These are phyloP conservation scores for Plagodis dolabraria DNA, from an alignment of 2,888 invertebrate genomes.

Conservation along the genomic window DNA sequence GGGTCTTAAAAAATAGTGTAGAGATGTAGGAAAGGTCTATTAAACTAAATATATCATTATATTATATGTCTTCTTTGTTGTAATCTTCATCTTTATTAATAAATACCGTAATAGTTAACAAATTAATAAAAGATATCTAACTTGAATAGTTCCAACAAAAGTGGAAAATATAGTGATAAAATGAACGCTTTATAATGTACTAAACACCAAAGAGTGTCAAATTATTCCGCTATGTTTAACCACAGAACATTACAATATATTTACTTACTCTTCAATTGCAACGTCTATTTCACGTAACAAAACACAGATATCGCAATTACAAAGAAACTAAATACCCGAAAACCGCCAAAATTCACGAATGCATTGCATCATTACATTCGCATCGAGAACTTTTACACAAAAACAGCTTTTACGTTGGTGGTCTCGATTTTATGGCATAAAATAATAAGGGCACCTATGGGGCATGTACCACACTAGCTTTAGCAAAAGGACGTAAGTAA, in stretches of 20 bases:
- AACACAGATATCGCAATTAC: conserved; percentile 43
- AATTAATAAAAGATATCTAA: too few species aligned
- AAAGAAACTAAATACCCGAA: conserved; percentile 53
- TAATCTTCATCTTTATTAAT: too few species aligned
- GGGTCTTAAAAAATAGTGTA: too few species aligned
- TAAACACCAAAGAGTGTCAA: conserved; percentile 1
- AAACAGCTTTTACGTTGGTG: conserved; percentile 70
- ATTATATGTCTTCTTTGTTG: too few species aligned
- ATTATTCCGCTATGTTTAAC: conserved; percentile 26
- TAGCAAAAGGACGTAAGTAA: conserved; percentile 6
- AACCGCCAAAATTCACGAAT: conserved; percentile 77
- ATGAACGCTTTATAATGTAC: conserved; percentile 8
- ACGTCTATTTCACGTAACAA: conserved; percentile 39
- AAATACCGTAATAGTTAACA: too few species aligned
- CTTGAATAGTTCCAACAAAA: too few species aligned
- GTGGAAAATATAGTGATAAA: too few species aligned
- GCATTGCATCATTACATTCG: conserved; percentile 77
- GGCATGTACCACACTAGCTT: neutral
- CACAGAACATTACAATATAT: conserved; percentile 18
- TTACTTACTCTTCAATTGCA: conserved; percentile 20
- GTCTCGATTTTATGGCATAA: conserved; percentile 75
- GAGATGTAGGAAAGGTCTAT: too few species aligned
- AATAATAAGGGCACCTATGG: conserved; percentile 76
- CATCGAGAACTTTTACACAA: conserved; percentile 57
- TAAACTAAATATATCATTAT: too few species aligned